Percentiles rank a stretch among this genome's conserved stretches.
These are phyloP conservation scores for Lycocorax pyrrhopterus DNA, from an alignment of 2,113 vertebrate genomes.

Conservation along the genomic window DNA sequence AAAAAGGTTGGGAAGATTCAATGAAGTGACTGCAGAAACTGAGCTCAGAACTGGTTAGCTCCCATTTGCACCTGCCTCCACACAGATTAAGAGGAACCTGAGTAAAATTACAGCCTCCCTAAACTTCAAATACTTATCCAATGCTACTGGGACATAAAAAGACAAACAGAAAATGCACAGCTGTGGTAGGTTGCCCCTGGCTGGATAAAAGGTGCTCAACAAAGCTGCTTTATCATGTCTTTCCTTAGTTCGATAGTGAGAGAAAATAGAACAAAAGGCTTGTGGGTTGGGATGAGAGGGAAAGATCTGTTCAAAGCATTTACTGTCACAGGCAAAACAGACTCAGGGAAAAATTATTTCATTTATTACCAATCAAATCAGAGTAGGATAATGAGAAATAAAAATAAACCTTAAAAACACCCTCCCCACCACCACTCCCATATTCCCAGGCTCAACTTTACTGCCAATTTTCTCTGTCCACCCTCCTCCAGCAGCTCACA, in stretches of 20 bases:
- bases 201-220: neutral
- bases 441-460: neutral
- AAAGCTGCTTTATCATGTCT: neutral
- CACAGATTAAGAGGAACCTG: neutral
- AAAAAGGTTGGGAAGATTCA: neutral
- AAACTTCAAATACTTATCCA: neutral
- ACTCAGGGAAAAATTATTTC: neutral
- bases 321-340: neutral
- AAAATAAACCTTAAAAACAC: neutral
- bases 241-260: neutral
- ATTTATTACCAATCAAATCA: neutral
- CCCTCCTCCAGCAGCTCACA: fast-evolving
- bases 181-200: neutral
- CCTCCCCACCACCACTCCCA: neutral
- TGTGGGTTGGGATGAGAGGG: neutral
- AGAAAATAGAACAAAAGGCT: neutral
- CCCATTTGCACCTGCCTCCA: neutral
- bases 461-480: neutral
- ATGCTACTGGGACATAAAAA: neutral
- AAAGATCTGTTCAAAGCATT: neutral
- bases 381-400: neutral
- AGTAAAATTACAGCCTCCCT: neutral
- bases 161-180: neutral
- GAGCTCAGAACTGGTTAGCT: neutral
- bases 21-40: neutral